Conservation (phyloP, 2,888 invertebrate genomes). For the Synanthedon myopaeformis region DNA sequence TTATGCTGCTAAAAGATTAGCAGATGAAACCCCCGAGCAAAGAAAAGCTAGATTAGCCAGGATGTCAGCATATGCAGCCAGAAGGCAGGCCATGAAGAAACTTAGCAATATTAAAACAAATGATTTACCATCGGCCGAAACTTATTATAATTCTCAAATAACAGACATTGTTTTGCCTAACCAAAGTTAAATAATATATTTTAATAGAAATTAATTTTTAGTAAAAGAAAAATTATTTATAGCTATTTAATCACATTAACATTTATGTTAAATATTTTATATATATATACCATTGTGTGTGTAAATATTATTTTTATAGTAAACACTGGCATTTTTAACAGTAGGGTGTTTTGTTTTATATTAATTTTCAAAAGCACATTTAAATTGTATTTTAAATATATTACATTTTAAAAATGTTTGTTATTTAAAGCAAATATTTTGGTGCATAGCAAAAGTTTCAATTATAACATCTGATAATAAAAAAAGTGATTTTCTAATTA, state of each 20-base stretch:
- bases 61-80: constrained; percentile 60
- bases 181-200: constrained; percentile 20
- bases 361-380: too few species aligned
- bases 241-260: constrained; percentile 2
- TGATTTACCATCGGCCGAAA: not conserved
- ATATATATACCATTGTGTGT: not conserved
- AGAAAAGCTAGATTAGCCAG: constrained; percentile 38
- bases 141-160: constrained; percentile 4
- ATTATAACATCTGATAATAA: too few species aligned
- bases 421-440: too few species aligned
- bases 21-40: constrained; percentile 52
- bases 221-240: not conserved
- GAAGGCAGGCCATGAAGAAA: constrained; percentile 45
- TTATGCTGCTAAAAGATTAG: constrained; percentile 54
- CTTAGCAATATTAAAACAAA: constrained; percentile 2
- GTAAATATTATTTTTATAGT: not conserved
- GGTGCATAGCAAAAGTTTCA: too few species aligned
- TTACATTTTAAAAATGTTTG: too few species aligned
- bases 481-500: too few species aligned
- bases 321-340: not conserved
- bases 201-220: constrained; percentile 1
- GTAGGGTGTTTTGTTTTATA: too few species aligned
- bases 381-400: not conserved
- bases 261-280: not conserved
- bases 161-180: constrained; percentile 12